These are phyloP conservation scores for Tachina grossa DNA, from an alignment of 2,888 invertebrate species.

Conservation along the genomic window DNA sequence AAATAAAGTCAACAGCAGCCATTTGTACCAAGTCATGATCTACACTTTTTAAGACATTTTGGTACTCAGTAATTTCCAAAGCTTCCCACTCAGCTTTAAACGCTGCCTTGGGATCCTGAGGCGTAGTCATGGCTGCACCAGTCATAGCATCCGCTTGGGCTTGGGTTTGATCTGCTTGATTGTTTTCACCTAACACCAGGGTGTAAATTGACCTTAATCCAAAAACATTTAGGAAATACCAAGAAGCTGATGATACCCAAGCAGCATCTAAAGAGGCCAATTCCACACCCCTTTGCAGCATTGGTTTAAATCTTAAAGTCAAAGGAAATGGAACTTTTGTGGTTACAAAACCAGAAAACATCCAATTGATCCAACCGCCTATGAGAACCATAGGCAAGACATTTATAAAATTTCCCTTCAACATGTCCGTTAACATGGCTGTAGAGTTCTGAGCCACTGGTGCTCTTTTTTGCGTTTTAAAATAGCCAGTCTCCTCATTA, in stretches of 20 bases:
- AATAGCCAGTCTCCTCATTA: conserved; percentile 95
- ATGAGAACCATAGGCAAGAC: conserved; percentile 99
- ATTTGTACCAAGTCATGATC: conserved; percentile 87
- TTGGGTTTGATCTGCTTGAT: conserved; percentile 97
- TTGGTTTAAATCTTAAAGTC: conserved; percentile 98
- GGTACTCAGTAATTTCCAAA: conserved; percentile 96
- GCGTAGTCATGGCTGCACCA: conserved; percentile 98
- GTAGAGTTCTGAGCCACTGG: conserved; percentile 95
- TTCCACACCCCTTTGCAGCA: conserved; percentile 99
- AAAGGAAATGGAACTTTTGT: conserved; percentile 99
- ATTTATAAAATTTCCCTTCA: conserved; percentile 99
- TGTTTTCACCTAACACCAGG: conserved; percentile 98
- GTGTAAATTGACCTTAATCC: conserved; percentile 98
- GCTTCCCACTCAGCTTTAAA: conserved; percentile 99
- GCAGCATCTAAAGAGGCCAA: conserved; percentile 97
- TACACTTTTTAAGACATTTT: conserved; percentile 92
- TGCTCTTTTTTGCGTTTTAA: conserved; percentile 94
- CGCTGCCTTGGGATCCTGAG: conserved; percentile 97
- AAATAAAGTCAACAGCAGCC: conserved; percentile 63
- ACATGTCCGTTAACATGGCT: conserved; percentile 99
- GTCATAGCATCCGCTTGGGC: conserved; percentile 99
- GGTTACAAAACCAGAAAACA: conserved; percentile 99
- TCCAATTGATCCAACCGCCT: conserved; percentile 99
- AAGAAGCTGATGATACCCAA: conserved; percentile 99
- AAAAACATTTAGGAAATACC: conserved; percentile 99